Base-by-base conservation (phyloP, 2,888 invertebrate species). In the Stratiomys singularior region DNA sequence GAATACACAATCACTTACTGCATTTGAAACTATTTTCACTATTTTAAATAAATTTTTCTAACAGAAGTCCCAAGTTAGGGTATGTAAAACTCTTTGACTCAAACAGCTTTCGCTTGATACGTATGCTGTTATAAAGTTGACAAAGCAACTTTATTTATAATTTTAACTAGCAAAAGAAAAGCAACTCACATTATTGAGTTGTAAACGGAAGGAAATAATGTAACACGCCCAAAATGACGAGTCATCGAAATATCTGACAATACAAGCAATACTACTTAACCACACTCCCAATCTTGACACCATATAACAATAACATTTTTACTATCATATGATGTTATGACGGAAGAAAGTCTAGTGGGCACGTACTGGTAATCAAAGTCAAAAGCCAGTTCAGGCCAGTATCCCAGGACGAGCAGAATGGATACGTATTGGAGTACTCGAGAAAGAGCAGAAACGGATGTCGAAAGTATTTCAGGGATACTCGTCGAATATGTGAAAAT, bases 261-360 rank as follows among this genome's bases (percentile, higher is more conserved):
- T 74, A 74, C 74, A 74, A 37, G 60, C 37, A 37, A 23, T 44
- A 74, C 60, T 58, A 58, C 74, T 74, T 74, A 69, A 60, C 74
- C 60, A 60, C 74, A 37, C 37, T 30, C 60, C 5, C 44, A 30
- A 60, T 44, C 28, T 25, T 13, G 1, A 23, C 56, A 27, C 44
- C 58, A 74, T 27, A 60, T 37, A 74, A 58, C 58, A 74, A 58
- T 74, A 74, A 18, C 60, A 74, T 74, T 74, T 72, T 58, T 44
- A 44, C 23, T 30, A 21, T 58, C 27, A 60, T 60, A 44, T 74
- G 74, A 37, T 60, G 37, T 60, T 58, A 74, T 58, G 60, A 60
- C 60, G 58, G 23, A 30, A 58, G 11, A n/a, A 72, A 28, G 25
- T 37, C 37, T 58, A 30, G 27, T 74, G 23, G 58, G 23, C 74